A percentile compares a stretch with the other conserved stretches of the same genome.
These are phyloP conservation scores for Alsophila aescularia DNA, from an alignment of 2,888 invertebrate genomes.

Conservation along the genomic window DNA sequence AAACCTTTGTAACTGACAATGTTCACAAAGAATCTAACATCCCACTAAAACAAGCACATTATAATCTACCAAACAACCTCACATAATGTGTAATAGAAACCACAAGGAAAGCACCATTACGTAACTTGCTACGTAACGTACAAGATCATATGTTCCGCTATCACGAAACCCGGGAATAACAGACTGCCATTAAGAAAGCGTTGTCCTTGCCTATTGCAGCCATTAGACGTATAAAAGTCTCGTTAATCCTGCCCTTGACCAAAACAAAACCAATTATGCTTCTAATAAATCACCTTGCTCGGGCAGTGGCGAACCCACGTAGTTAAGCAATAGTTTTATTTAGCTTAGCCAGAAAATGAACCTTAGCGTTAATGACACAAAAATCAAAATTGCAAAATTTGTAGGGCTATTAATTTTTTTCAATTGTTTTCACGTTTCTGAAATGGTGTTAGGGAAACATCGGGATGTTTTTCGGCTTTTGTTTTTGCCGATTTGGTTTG, in stretches of 20 bases:
- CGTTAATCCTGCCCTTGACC: conserved; percentile 70
- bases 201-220: conserved; percentile 57
- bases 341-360: conserved; percentile 4
- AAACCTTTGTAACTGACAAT: too few relatives aligned
- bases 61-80: conserved; percentile 10
- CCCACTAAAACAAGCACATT: conserved; percentile 1
- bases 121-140: background rate
- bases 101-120: background rate
- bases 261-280: conserved; percentile 76
- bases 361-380: conserved; percentile 25
- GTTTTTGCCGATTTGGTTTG: conserved; percentile 14
- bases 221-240: conserved; percentile 71
- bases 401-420: conserved; percentile 40
- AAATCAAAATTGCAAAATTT: conserved; percentile 29
- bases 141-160: conserved; percentile 22
- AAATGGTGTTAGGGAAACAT: conserved; percentile 45
- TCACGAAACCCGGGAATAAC: conserved; percentile 36
- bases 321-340: conserved; percentile 40
- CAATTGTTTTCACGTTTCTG: conserved; percentile 40
- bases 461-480: conserved; percentile 30
- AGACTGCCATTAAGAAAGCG: conserved; percentile 57
- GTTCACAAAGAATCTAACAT: background rate
- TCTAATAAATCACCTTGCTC: conserved; percentile 65
- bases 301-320: conserved; percentile 48
- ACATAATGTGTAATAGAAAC: conserved; percentile 10